Percentiles rank a stretch among this genome's conserved stretches.
phyloP scores from a whole-genome alignment of 2,113 vertebrate species.

The Mobula hypostoma region DNA sequence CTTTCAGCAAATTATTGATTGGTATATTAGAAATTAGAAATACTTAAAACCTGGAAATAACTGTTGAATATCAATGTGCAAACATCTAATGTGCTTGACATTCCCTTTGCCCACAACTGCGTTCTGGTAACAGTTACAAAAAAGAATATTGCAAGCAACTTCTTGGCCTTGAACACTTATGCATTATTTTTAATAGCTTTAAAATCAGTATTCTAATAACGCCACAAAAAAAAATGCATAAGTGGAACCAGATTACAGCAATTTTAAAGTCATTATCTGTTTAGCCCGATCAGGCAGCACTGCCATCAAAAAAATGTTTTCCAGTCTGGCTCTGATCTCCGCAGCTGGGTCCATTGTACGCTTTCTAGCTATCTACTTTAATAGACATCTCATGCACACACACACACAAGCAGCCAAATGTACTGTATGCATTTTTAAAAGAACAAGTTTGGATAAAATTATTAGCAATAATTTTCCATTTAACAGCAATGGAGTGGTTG shows the following conservation, averaged over 20 bases:
- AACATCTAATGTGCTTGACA: background rate
- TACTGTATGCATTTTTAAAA: background rate
- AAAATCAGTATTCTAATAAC: slow-evolving; percentile 10
- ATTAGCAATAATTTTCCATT: background rate
- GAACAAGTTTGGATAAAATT: background rate
- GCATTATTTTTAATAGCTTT: background rate
- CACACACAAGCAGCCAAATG: background rate
- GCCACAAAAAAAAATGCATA: background rate
- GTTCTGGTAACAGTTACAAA: background rate
- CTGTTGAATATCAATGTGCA: background rate
- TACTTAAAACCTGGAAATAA: background rate
- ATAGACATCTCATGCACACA: slow-evolving; percentile 11
- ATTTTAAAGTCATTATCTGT: slow-evolving; percentile 37
- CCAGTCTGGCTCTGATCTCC: slow-evolving; percentile 11
- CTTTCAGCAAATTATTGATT: background rate
- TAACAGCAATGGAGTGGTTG: background rate
- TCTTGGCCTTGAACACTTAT: background rate
- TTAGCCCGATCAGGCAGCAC: slow-evolving; percentile 9
- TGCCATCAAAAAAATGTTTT: slow-evolving; percentile 13
- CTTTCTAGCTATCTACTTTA: slow-evolving; percentile 28
- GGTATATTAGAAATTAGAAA: background rate
- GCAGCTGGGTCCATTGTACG: slow-evolving; percentile 24
- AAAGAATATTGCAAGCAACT: background rate
- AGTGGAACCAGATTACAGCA: slow-evolving; percentile 32
- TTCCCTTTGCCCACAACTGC: background rate